Conservation (phyloP, 2,113 vertebrate species). For the Elgaria multicarinata region DNA sequence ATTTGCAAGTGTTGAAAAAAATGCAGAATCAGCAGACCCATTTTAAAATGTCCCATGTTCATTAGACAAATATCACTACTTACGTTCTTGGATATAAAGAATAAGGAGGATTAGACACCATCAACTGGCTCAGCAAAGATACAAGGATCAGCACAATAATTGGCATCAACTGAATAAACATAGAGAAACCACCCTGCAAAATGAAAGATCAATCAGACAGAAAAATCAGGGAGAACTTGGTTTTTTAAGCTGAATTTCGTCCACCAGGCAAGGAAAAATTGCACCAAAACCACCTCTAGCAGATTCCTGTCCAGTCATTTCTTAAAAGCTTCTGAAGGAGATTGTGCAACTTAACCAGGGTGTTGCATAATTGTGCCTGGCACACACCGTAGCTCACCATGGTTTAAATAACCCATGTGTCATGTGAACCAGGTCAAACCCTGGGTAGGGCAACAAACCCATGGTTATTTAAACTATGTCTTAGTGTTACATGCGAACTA, state of each 20-base stretch:
- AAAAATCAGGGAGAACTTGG: neutral
- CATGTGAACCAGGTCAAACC: too few species aligned
- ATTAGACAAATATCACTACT: slow-evolving; percentile 65
- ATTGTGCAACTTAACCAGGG: too few species aligned
- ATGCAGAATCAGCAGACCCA: slow-evolving; percentile 5
- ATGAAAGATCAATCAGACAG: slow-evolving; percentile 37
- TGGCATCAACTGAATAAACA: slow-evolving; percentile 98
- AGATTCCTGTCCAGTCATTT: neutral
- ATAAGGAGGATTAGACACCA: slow-evolving; percentile 95
- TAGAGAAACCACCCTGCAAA: slow-evolving; percentile 94
- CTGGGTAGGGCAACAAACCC: too few species aligned
- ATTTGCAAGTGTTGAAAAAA: neutral
- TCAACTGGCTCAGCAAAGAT: slow-evolving; percentile 94
- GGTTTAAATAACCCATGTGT: too few species aligned
- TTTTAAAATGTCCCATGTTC: neutral
- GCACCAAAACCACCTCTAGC: neutral
- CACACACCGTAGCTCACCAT: too few species aligned
- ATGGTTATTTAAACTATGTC: too few species aligned
- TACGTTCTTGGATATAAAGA: slow-evolving; percentile 95
- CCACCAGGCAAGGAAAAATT: neutral
- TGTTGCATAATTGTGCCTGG: too few species aligned
- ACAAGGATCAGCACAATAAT: slow-evolving; percentile 95
- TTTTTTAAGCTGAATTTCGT: neutral
- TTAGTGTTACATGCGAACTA: too few species aligned
- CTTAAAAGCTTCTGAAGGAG: neutral